phyloP scores from a whole-genome alignment of 2,888 invertebrate species.

The Polydrusus pterygomalis region DNA sequence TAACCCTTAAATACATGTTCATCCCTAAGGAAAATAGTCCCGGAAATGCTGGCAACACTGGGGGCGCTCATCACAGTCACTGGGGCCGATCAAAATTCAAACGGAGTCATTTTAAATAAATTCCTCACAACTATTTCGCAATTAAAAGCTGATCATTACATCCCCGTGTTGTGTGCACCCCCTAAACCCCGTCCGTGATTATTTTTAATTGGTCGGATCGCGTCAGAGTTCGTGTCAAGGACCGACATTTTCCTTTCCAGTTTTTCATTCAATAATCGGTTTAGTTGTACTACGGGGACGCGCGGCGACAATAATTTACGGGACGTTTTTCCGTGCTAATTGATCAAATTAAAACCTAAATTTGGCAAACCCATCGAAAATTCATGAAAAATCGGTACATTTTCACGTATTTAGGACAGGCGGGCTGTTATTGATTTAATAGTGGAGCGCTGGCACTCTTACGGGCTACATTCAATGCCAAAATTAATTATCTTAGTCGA shows the following conservation, averaged over 20 bases:
- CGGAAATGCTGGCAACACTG: constrained; percentile 63
- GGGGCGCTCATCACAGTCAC: constrained; percentile 66
- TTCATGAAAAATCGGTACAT: constrained; percentile 28
- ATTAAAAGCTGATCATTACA: constrained; percentile 65
- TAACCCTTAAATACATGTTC: neutral
- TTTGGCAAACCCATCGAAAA: constrained; percentile 5
- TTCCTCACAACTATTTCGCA: constrained; percentile 68
- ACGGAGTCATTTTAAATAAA: constrained; percentile 68
- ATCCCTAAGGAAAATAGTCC: constrained; percentile 15
- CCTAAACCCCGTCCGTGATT: constrained; percentile 63
- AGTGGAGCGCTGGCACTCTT: constrained; percentile 54
- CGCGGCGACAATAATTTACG: constrained; percentile 53
- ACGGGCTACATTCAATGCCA: constrained; percentile 54
- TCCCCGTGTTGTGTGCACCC: constrained; percentile 64
- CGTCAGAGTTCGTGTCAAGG: constrained; percentile 50
- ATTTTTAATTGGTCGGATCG: constrained; percentile 56
- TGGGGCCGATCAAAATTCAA: constrained; percentile 69
- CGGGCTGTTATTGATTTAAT: constrained; percentile 55
- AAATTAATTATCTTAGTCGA: constrained; percentile 62
- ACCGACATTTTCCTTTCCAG: constrained; percentile 61
- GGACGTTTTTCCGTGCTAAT: constrained; percentile 50
- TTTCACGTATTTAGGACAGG: constrained; percentile 53
- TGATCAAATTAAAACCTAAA: constrained; percentile 49
- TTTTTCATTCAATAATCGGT: constrained; percentile 53
- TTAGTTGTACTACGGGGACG: constrained; percentile 53